Conservation (phyloP, 2,888 invertebrate species). For the Drosophila bunnanda region DNA sequence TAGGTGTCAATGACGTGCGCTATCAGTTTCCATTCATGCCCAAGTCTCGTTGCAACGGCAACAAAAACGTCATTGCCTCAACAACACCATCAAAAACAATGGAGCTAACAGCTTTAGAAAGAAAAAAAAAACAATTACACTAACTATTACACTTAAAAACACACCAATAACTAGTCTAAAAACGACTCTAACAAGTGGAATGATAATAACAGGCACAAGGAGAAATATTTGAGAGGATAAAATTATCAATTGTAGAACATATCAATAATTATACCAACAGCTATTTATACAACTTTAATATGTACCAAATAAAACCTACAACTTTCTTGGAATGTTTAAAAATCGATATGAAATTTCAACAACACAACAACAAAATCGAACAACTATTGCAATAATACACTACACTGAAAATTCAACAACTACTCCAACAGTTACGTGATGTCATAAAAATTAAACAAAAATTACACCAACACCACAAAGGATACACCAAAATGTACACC, state of each 20-base stretch:
- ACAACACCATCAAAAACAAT: slow-evolving; percentile 20
- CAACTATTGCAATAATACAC: too few relatives aligned
- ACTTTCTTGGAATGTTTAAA: too few relatives aligned
- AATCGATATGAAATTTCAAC: not conserved
- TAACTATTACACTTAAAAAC: slow-evolving; percentile 16
- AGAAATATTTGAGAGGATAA: not conserved
- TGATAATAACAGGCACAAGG: not conserved
- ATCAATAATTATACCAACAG: not conserved
- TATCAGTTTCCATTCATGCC: slow-evolving; percentile 77
- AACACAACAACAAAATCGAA: not conserved
- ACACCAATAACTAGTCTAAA: slow-evolving; percentile 1
- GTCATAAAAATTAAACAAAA: not conserved
- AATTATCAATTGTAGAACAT: not conserved
- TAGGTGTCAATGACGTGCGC: slow-evolving; percentile 79
- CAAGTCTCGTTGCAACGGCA: slow-evolving; percentile 48
- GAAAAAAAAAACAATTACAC: slow-evolving; percentile 11
- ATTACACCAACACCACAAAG: not conserved
- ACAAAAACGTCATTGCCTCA: slow-evolving; percentile 11
- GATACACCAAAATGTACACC: not conserved
- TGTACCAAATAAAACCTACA: too few relatives aligned
- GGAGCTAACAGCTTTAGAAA: slow-evolving; percentile 17
- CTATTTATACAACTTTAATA: too few relatives aligned
- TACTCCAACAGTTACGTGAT: not conserved
- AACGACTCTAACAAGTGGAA: not conserved
- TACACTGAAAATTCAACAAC: not conserved